Conservation (phyloP, 2,113 vertebrate genomes). For the Macaca mulatta region DNA sequence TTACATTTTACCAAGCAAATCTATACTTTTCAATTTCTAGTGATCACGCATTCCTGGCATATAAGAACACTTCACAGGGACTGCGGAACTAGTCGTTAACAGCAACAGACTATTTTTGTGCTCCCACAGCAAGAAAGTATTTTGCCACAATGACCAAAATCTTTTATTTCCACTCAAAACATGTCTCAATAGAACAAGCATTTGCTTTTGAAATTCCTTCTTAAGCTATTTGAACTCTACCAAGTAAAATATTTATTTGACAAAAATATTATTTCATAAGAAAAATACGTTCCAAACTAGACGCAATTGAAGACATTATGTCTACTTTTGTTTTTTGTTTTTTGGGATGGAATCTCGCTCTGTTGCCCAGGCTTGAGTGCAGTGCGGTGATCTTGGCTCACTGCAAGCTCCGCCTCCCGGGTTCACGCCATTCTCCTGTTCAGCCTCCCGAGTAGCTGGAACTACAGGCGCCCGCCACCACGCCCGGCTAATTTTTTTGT, state of each 20-base stretch:
- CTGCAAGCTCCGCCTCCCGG: too few relatives aligned
- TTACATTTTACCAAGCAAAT: not conserved
- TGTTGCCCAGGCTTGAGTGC: too few relatives aligned
- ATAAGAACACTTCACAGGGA: not conserved
- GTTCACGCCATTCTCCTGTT: too few relatives aligned
- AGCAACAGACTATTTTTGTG: not conserved
- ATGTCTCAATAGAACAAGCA: conserved; percentile 1
- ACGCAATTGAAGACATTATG: not conserved
- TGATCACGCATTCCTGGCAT: not conserved
- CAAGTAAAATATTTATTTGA: conserved; percentile 51
- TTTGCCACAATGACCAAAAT: conserved; percentile 23
- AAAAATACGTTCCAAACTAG: conserved; percentile 45
- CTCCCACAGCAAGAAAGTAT: not conserved
- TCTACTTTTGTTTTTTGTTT: too few relatives aligned
- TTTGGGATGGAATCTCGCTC: too few relatives aligned
- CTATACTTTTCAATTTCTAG: not conserved
- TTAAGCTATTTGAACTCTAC: conserved; percentile 26
- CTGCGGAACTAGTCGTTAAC: not conserved
- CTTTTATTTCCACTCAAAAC: conserved; percentile 31
- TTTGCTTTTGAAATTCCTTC: conserved; percentile 34
- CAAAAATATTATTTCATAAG: conserved; percentile 25
- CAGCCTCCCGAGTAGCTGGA: too few relatives aligned
- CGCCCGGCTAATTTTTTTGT: too few relatives aligned
- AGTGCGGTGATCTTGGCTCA: rapidly evolving
- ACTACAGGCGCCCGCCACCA: too few relatives aligned